Conservation (phyloP, 2,113 vertebrate genomes). For the Myrmecobius fasciatus region DNA sequence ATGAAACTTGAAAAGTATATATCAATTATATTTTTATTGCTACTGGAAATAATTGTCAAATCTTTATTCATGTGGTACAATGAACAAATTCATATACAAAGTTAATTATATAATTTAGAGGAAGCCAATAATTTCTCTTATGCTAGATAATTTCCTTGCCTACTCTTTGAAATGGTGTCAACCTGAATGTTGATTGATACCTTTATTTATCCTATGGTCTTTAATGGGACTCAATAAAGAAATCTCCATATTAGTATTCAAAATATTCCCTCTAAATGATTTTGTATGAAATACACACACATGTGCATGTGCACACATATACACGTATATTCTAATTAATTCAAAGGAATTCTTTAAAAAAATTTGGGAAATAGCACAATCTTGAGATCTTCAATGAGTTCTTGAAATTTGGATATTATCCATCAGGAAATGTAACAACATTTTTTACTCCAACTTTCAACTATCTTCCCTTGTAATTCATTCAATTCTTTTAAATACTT, state of each 20-base stretch:
- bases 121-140: slow-evolving; percentile 27
- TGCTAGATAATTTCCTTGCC: not conserved
- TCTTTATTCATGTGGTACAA: not conserved
- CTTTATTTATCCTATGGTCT: slow-evolving; percentile 1
- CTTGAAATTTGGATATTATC: slow-evolving; percentile 33
- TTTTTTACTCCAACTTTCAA: slow-evolving; percentile 39
- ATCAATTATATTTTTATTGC: not conserved
- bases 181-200: slow-evolving; percentile 21
- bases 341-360: not conserved
- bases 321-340: slow-evolving; percentile 16
- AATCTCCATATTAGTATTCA: slow-evolving; percentile 26
- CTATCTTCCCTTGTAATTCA: fast-evolving
- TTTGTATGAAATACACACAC: slow-evolving; percentile 15
- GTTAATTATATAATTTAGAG: slow-evolving; percentile 19
- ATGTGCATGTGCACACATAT: too few relatives aligned
- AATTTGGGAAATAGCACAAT: not conserved
- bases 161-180: not conserved
- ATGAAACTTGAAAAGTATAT: not conserved
- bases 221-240: slow-evolving; percentile 8
- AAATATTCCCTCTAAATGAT: not conserved
- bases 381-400: not conserved
- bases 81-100: not conserved
- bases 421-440: not conserved
- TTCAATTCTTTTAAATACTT: not conserved
- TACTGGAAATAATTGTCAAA: not conserved